A percentile compares a stretch with the other conserved stretches of the same genome.
Conservation (phyloP, 2,797 vertebrate species). For the Craterocephalus amniculus region DNA sequence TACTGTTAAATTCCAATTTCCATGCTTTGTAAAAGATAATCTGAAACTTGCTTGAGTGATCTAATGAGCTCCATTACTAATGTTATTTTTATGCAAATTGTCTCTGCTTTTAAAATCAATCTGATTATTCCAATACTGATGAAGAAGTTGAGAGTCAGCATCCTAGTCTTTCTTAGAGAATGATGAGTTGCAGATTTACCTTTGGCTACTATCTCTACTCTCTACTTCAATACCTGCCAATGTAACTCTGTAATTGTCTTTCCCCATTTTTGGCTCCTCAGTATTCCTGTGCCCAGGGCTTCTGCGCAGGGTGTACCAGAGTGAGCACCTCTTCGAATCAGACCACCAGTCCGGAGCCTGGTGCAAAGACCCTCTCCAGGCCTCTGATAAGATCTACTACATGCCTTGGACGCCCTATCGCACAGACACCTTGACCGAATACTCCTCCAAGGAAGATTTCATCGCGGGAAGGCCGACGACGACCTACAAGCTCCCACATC, state of each 20-base stretch:
- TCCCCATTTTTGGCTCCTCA: slow-evolving; percentile 85
- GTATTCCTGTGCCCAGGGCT: slow-evolving; percentile 99
- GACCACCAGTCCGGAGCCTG: slow-evolving; percentile 99
- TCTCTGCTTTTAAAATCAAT: slow-evolving; percentile 16
- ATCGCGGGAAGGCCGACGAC: slow-evolving; percentile 96
- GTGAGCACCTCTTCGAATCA: slow-evolving; percentile 97
- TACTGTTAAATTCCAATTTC: slow-evolving; percentile 19
- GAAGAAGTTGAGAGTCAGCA: background rate
- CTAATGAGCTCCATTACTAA: slow-evolving; percentile 1
- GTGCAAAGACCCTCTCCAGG: slow-evolving; percentile 99
- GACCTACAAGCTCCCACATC: slow-evolving; percentile 96
- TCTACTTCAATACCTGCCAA: slow-evolving; percentile 72
- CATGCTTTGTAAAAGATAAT: background rate
- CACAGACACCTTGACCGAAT: slow-evolving; percentile 95
- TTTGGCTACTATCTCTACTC: background rate
- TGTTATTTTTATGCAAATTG: slow-evolving; percentile 1
- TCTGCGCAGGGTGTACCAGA: slow-evolving; percentile 97
- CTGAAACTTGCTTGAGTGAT: background rate
- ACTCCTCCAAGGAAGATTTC: slow-evolving; percentile 98
- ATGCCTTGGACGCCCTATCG: slow-evolving; percentile 99
- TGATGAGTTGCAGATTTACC: slow-evolving; percentile 5
- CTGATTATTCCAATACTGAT: slow-evolving; percentile 10
- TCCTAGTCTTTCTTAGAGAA: background rate
- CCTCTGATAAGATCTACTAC: slow-evolving; percentile 99
- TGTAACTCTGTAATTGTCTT: slow-evolving; percentile 82